phyloP scores from a whole-genome alignment of 2,113 vertebrate species.

The Muntiacus muntjak region DNA sequence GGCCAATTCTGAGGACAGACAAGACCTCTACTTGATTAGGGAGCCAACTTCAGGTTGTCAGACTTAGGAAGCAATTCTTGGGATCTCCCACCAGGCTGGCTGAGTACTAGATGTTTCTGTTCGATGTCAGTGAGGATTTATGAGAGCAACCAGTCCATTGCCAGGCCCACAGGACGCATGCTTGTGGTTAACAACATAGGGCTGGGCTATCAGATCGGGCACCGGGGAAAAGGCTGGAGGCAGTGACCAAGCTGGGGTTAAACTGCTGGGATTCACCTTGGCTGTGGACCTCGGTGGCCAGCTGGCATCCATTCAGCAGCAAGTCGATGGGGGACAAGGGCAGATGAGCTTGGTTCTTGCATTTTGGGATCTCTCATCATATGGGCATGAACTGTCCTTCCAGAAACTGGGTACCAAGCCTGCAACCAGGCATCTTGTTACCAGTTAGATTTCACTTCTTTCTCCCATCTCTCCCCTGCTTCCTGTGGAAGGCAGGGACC shows the following conservation, averaged over 20 bases:
- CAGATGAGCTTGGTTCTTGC: not conserved
- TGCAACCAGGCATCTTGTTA: rapidly evolving
- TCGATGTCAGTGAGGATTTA: not conserved
- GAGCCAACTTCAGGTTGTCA: not conserved
- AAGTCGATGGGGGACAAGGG: not conserved
- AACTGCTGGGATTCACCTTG: not conserved
- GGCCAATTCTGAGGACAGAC: not conserved
- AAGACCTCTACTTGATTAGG: not conserved
- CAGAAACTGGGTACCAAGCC: not conserved
- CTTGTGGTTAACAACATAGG: rapidly evolving
- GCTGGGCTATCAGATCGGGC: rapidly evolving
- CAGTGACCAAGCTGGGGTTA: not conserved
- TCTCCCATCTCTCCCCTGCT: not conserved
- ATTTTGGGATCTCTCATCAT: not conserved
- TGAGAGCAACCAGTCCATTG: not conserved
- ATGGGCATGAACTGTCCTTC: not conserved
- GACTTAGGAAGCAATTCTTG: not conserved
- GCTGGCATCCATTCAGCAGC: not conserved
- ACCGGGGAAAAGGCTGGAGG: rapidly evolving
- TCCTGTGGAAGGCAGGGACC: not conserved
- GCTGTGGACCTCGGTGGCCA: no score
- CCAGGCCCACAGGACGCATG: rapidly evolving
- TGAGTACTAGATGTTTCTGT: not conserved
- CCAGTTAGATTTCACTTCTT: no score
- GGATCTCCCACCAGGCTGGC: not conserved